Percentiles rank a stretch among this genome's conserved stretches.
Conservation (phyloP, 1,140 invertebrate species). For the Drosophila tristis region DNA sequence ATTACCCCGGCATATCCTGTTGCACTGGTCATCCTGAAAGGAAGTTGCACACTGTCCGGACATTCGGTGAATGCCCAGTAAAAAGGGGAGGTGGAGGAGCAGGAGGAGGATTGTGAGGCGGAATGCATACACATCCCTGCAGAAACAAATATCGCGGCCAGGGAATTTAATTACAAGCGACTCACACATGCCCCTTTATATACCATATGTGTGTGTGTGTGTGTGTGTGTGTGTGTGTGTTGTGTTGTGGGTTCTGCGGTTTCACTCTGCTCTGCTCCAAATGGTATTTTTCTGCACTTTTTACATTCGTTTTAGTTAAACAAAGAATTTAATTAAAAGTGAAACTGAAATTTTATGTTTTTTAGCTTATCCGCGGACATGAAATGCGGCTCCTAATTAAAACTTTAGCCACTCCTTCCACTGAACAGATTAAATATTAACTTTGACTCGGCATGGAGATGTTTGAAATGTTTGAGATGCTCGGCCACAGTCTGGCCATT, state of each 20-base stretch:
- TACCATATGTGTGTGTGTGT: no score
- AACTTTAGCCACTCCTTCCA: slow-evolving; percentile 48
- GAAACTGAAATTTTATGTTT: slow-evolving; percentile 57
- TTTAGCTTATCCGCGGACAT: slow-evolving; percentile 32
- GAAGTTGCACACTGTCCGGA: slow-evolving; percentile 46
- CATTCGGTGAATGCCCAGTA: slow-evolving; percentile 19
- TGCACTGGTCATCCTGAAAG: slow-evolving; percentile 51
- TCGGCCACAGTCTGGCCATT: slow-evolving; percentile 23
- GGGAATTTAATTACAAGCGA: slow-evolving; percentile 78
- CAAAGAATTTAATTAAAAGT: slow-evolving; percentile 65
- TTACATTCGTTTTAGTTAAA: slow-evolving; percentile 51
- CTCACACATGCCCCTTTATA: slow-evolving; percentile 16
- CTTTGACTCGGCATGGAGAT: slow-evolving; percentile 10
- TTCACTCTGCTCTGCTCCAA: slow-evolving; percentile 33
- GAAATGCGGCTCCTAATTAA: slow-evolving; percentile 54
- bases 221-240: slow-evolving; percentile 21
- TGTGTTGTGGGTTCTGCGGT: slow-evolving; percentile 48
- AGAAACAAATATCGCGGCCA: slow-evolving; percentile 79
- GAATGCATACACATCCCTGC: slow-evolving; percentile 13
- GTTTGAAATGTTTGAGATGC: slow-evolving; percentile 20
- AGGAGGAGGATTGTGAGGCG: slow-evolving; percentile 2
- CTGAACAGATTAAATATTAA: slow-evolving; percentile 51
- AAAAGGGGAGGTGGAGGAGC: not conserved
- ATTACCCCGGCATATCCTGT: slow-evolving; percentile 70
- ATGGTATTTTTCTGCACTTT: slow-evolving; percentile 38